Base-by-base conservation (phyloP, 2,888 invertebrate genomes). In the Diplolepis rosae region DNA sequence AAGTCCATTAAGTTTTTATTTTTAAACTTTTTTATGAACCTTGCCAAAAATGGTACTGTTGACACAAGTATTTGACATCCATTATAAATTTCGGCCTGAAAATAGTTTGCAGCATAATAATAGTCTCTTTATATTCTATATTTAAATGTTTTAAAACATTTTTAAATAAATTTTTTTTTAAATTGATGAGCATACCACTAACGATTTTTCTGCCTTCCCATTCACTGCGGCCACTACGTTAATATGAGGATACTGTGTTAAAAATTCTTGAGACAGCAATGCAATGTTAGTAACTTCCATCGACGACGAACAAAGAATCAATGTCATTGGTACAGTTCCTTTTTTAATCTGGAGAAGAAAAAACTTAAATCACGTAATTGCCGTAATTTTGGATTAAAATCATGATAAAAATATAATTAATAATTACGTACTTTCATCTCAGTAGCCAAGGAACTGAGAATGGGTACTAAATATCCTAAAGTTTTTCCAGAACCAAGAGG, bases 61-160 rank as follows among this genome's bases (percentile, higher is more conserved):
- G 93, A 91, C 1, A 96, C 91, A 42, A 96, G 88, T 54, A 96
- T 89, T 79, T 95, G 93, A 83, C 93, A 94, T 0, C 94, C 93
- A 79, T 93, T 93, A 50, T 76, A 84, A 48, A 87, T 81, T 69
- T 82, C 75, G 39, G 84, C 80, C 85, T 87, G 51, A 69, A 80
- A 73, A 51, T 52, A 32, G 51, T 22, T n/a, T 28, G 52, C 68
- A 18, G 28, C 24, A 35, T 51, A n/a, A n/a, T n/a, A n/a, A n/a
- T n/a, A n/a, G n/a, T n/a, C n/a, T n/a, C n/a, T n/a, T n/a, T n/a
- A n/a, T n/a, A n/a, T n/a, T n/a, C n/a, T n/a, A n/a, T n/a, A n/a
- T n/a, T n/a, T n/a, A n/a, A n/a, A n/a, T n/a, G n/a, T n/a, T n/a
- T n/a, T n/a, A n/a, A n/a, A n/a, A n/a, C n/a, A n/a, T n/a, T n/a